Evolutionary conservation across 2,113 vertebrate species (phyloP).

Genomic region (Xiphophorus hellerii): DNA sequence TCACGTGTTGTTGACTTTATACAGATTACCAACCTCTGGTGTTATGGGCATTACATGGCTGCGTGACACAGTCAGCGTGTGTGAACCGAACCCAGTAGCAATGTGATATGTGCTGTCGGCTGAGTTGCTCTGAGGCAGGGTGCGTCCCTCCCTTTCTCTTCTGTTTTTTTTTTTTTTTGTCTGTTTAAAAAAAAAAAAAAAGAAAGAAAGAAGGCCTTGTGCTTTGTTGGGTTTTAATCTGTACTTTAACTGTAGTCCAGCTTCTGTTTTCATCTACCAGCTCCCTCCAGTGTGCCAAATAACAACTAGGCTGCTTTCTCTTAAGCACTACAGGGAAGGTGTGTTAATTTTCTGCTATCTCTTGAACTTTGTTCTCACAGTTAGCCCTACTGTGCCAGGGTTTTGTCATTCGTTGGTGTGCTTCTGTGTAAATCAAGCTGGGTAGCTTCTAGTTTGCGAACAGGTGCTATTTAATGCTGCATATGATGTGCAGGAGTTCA

Average conservation of each 20-base stretch:
- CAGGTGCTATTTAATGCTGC: slow-evolving; percentile 45
- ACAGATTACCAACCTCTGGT: slow-evolving; percentile 45
- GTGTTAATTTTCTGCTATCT: slow-evolving; percentile 12
- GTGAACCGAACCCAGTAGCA: slow-evolving; percentile 52
- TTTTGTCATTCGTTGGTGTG: slow-evolving; percentile 6
- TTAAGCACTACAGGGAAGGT: background rate
- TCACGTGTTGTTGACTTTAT: slow-evolving; percentile 61
- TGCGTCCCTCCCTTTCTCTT: slow-evolving; percentile 50
- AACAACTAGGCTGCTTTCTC: background rate
- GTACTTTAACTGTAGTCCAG: slow-evolving; percentile 36
- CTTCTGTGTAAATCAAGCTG: slow-evolving; percentile 12
- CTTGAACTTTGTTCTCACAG: slow-evolving; percentile 18
- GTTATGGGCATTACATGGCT: slow-evolving; percentile 49
- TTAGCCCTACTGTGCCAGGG: slow-evolving; percentile 1
- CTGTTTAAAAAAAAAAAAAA: background rate
- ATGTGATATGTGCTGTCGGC: slow-evolving; percentile 69
- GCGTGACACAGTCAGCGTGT: slow-evolving; percentile 54
- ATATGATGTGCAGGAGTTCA: slow-evolving; percentile 49
- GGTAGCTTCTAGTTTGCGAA: background rate
- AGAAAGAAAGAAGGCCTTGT: slow-evolving; percentile 27
- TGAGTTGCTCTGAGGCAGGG: slow-evolving; percentile 73
- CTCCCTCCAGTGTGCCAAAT: slow-evolving; percentile 2
- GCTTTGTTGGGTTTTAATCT: slow-evolving; percentile 55
- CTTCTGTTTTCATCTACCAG: slow-evolving; percentile 39
- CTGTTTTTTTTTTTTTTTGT: slow-evolving; percentile 9